Percentiles rank a stretch among this genome's conserved stretches.
Evolutionary conservation across 2,113 vertebrate genomes (phyloP).

Genomic region (Leuciscus idus): DNA sequence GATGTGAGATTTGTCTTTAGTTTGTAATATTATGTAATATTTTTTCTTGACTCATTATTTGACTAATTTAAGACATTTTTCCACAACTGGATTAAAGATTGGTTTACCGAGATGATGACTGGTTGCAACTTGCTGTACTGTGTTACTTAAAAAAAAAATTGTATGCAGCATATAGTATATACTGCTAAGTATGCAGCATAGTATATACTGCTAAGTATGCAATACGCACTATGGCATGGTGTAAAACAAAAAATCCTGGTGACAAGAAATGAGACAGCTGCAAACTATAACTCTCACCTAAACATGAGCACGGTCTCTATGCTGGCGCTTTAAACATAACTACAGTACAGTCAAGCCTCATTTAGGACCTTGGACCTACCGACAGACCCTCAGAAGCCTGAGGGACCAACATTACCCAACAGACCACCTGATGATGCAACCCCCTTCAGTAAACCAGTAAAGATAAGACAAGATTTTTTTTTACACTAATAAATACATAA

Average conservation of each 20-base stretch:
- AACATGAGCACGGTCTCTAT: neutral
- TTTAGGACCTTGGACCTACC: neutral
- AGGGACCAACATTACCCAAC: neutral
- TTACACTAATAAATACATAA: neutral
- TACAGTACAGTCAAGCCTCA: neutral
- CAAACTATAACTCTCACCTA: constrained; percentile 23
- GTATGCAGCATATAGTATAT: neutral
- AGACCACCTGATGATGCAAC: neutral
- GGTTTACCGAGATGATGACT: neutral
- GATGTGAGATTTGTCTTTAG: neutral
- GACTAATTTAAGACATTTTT: neutral
- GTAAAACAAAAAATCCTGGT: constrained; percentile 29
- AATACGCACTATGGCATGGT: neutral
- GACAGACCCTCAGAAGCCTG: neutral
- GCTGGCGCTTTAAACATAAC: neutral
- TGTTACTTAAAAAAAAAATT: neutral
- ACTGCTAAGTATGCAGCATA: neutral
- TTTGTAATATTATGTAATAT: neutral
- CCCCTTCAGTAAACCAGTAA: neutral
- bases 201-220: neutral
- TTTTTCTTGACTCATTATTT: neutral
- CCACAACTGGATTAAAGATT: neutral
- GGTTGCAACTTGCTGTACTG: neutral
- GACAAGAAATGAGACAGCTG: constrained; percentile 44
- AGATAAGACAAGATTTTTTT: neutral